Evolutionary conservation across 2,888 invertebrate genomes (phyloP).

Genomic region (Dryococelus australis): DNA sequence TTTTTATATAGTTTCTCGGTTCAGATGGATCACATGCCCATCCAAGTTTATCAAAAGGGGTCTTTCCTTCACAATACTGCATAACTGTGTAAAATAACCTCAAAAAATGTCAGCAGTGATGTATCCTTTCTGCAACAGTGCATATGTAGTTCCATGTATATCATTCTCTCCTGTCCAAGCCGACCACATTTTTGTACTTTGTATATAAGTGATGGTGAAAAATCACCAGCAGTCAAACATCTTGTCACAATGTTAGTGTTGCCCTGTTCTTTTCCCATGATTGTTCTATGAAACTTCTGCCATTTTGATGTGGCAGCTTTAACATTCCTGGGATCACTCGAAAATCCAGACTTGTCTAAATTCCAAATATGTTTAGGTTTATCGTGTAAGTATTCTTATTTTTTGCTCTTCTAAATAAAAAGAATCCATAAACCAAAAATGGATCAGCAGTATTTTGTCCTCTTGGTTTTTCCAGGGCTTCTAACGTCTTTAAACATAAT

Average conservation of each 20-base stretch:
- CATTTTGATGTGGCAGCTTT: background rate
- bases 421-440: slow-evolving; percentile 7
- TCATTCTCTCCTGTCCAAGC: background rate
- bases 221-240: background rate
- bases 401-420: background rate
- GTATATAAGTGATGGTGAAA: background rate
- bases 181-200: background rate
- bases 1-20: background rate
- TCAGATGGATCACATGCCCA: background rate
- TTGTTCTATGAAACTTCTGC: slow-evolving; percentile 7
- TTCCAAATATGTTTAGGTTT: slow-evolving; percentile 8
- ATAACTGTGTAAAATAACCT: background rate
- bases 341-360: slow-evolving; percentile 20
- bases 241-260: background rate
- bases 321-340: background rate
- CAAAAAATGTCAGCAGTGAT: background rate
- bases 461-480: background rate
- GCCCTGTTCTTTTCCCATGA: background rate
- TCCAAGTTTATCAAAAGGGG: background rate
- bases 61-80: background rate
- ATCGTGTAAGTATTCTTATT: background rate
- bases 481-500: background rate
- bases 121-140: background rate
- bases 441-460: slow-evolving; percentile 13
- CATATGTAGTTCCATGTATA: background rate